A percentile compares a stretch with the other conserved stretches of the same genome.
phyloP scores from a whole-genome alignment of 2,113 vertebrate species.

The Platanista minor region DNA sequence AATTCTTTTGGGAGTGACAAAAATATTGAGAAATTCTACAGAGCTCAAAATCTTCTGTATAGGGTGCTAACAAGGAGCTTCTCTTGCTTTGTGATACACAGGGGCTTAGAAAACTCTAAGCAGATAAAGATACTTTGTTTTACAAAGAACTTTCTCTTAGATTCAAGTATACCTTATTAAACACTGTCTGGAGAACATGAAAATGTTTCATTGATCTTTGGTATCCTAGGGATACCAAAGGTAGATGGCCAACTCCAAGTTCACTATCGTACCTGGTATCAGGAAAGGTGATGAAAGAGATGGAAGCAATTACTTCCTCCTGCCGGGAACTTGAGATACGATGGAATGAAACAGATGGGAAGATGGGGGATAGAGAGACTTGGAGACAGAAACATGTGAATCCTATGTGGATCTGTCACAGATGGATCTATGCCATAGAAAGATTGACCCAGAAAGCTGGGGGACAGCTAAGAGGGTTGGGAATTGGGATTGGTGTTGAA shows the following conservation, averaged over 20 bases:
- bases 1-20: conserved; percentile 27
- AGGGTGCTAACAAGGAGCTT: not conserved
- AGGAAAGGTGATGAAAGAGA: not conserved
- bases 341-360: not conserved
- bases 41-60: not conserved
- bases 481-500: not conserved
- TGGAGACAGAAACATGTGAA: not conserved
- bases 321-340: not conserved
- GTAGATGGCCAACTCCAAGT: not conserved
- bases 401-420: not conserved
- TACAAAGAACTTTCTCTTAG: not conserved
- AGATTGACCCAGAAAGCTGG: not conserved
- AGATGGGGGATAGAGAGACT: not conserved
- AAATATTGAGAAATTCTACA: not conserved
- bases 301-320: not conserved
- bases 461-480: not conserved
- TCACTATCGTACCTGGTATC: not conserved
- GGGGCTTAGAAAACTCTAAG: not conserved
- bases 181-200: not conserved
- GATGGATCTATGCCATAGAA: not conserved
- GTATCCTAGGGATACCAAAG: not conserved
- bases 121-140: not conserved
- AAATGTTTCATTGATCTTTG: not conserved
- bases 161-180: not conserved
- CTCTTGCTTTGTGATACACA: not conserved